Conservation (phyloP, 2,888 invertebrate genomes). For the Drosophila subsilvestris region DNA sequence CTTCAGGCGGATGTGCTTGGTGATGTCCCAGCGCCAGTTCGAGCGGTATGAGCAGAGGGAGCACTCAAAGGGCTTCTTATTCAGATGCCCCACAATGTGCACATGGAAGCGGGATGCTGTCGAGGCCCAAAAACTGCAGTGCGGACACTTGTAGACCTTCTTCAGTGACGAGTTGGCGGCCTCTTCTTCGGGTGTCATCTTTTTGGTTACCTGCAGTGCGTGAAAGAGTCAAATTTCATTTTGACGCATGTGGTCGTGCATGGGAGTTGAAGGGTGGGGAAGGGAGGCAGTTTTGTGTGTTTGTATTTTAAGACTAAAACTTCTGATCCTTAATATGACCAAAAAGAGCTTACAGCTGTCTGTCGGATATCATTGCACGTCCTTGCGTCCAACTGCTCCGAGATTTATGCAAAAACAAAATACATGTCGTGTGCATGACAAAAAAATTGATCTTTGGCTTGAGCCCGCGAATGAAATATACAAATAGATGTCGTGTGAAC, state of each 20-base stretch:
- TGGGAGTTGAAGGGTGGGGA: conserved; percentile 14
- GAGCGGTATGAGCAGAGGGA: conserved; percentile 96
- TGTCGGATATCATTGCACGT: too few relatives aligned
- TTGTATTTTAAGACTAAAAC: not conserved
- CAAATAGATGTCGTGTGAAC: too few relatives aligned
- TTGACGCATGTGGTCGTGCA: conserved; percentile 67
- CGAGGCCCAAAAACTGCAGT: conserved; percentile 96
- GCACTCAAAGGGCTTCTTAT: conserved; percentile 97
- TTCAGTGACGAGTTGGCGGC: conserved; percentile 88
- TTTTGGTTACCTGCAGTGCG: conserved; percentile 85
- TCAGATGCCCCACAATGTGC: conserved; percentile 96
- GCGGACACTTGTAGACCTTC: conserved; percentile 95
- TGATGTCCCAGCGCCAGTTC: conserved; percentile 98
- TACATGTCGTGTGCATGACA: too few relatives aligned
- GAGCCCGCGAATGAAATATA: too few relatives aligned
- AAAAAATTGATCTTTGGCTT: not conserved
- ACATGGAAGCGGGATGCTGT: conserved; percentile 97
- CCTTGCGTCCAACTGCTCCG: too few relatives aligned
- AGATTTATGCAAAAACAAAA: too few relatives aligned
- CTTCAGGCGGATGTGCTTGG: conserved; percentile 96
- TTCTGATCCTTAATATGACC: not conserved
- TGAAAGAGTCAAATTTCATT: conserved; percentile 84
- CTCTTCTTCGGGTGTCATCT: conserved; percentile 87
- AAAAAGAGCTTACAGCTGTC: not conserved
- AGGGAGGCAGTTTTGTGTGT: not conserved